phyloP scores from a whole-genome alignment of 1,140 invertebrate species.

The Littorina saxatilis region DNA sequence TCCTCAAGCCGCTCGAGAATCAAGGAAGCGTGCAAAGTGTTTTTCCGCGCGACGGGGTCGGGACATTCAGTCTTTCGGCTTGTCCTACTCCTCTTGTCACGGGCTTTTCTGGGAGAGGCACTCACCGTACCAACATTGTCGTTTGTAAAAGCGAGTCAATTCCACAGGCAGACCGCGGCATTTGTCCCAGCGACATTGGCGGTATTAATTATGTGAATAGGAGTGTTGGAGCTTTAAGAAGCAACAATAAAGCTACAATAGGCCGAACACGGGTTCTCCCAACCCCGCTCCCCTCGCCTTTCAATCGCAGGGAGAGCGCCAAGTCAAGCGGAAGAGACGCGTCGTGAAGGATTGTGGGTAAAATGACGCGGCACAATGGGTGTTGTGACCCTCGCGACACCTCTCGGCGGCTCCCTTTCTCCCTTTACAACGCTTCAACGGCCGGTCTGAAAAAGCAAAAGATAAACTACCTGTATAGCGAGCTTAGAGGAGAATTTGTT shows the following conservation, averaged over 20 bases:
- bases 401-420: background rate
- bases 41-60: conserved; percentile 6
- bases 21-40: conserved; percentile 9
- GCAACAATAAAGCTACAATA: conserved; percentile 32
- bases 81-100: background rate
- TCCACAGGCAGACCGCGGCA: background rate
- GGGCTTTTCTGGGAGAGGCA: background rate
- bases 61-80: background rate
- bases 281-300: background rate
- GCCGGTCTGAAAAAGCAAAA: background rate
- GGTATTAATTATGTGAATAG: conserved; percentile 34
- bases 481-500: conserved; percentile 1
- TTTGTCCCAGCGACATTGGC: conserved; percentile 23
- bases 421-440: background rate
- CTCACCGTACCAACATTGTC: conserved; percentile 22
- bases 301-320: background rate
- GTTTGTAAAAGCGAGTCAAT: conserved; percentile 15
- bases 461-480: conserved; percentile 13
- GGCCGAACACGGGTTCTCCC: conserved; percentile 2
- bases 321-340: conserved; percentile 28
- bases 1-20: background rate
- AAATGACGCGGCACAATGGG: background rate
- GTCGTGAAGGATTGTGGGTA: conserved; percentile 2
- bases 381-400: background rate
- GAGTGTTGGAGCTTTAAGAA: conserved; percentile 34